phyloP scores from a whole-genome alignment of 2,113 vertebrate genomes.

The Buteo buteo region DNA sequence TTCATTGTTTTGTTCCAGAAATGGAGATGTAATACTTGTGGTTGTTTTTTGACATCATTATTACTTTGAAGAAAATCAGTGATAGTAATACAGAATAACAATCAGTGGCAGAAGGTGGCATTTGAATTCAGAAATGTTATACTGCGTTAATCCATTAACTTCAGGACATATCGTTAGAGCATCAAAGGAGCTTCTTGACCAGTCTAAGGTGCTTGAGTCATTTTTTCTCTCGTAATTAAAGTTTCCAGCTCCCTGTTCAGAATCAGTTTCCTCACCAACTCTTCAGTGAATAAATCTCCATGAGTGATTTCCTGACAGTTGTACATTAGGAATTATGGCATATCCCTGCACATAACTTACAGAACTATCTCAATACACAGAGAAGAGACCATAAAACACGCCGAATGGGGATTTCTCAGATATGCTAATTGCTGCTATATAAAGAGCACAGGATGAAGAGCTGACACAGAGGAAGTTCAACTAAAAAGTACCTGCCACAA shows the following conservation, averaged over 20 bases:
- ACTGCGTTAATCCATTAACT: background rate
- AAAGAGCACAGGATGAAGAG: constrained; percentile 7
- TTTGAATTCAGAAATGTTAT: constrained; percentile 18
- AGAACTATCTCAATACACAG: constrained; percentile 30
- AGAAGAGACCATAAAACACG: constrained; percentile 48
- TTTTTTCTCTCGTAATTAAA: constrained; percentile 51
- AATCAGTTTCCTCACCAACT: constrained; percentile 38
- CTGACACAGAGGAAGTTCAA: constrained; percentile 26
- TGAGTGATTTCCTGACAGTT: constrained; percentile 61
- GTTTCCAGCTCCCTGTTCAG: constrained; percentile 37
- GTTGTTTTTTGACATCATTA: background rate
- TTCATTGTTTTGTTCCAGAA: constrained; percentile 17
- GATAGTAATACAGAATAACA: background rate
- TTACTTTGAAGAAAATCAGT: background rate
- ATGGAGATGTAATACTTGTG: background rate
- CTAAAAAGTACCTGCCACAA: constrained; percentile 17
- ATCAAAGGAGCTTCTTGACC: constrained; percentile 45
- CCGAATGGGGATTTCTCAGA: constrained; percentile 50
- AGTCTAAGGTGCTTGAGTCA: background rate
- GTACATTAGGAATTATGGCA: constrained; percentile 59
- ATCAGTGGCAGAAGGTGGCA: background rate
- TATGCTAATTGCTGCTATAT: constrained; percentile 59
- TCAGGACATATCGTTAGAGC: background rate
- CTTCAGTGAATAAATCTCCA: constrained; percentile 55
- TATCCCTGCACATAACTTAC: constrained; percentile 53